Base-by-base conservation (phyloP, 2,113 vertebrate genomes). In the Hydrolagus affinis region DNA sequence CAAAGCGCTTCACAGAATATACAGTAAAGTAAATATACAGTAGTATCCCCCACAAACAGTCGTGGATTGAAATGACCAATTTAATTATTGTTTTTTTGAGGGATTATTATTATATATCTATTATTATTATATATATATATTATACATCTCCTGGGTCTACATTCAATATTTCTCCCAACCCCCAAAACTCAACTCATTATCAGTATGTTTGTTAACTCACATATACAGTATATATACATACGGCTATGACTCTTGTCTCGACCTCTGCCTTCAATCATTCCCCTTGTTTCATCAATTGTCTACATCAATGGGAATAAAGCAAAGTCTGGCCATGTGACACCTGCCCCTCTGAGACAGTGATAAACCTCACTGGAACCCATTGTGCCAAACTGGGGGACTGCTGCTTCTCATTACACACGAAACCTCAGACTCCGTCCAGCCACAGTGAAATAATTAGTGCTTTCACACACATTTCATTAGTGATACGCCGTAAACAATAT, bases 201-300 rank as follows among this genome's bases (percentile, higher is more conserved):
- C n/a, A n/a, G n/a, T n/a, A n/a, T n/a, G n/a, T n/a, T n/a, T n/a
- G 68, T 80, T 86, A 85, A 69, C 77, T 70, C 70, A 21, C 30
- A 66, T 77, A 64, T 85, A 74, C 30, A 68, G 85, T 86, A 74
- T 70, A 59, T 21, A 70, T n/a, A 44, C 71, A 74, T 60, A 72
- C 62, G 77, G n/a, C 9, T 64, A 59, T 64, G 68, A 19, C 19
- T 11, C 66, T 56, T 32, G 72, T 68, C 56, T 64, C 19, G 23
- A 4, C 21, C 28, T 60, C 1, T 11, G 23, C 78, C 23, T 85
- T 86, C 85, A 72, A 86, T 86, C 86, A 86, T 25, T 12, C 30
- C 70, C 57, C 11, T 21, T 73, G 30, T 70, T 70, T 57, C 9
- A 72, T 73, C 64, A 11, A 21, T 64, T 23, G 64, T 71, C 66